Base-by-base conservation (phyloP, 1,140 invertebrate genomes). In the Chironomus tepperi region DNA sequence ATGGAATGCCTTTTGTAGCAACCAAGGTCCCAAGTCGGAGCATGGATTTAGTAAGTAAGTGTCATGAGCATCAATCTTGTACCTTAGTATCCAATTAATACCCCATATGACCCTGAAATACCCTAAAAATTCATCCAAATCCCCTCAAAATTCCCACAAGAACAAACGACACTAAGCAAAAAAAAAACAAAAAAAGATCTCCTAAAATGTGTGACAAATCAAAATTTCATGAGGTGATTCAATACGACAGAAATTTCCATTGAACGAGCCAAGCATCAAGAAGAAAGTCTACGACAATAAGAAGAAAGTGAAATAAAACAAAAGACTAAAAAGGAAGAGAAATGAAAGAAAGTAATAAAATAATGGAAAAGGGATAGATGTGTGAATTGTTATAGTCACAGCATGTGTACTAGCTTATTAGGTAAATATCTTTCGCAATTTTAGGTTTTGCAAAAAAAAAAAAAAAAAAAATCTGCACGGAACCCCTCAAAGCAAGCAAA, bases 271-370 rank as follows among this genome's bases (percentile, higher is more conserved):
- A 34, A 34, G n/a, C 24, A 34, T 1, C 5, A 34, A 34, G 24
- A 34, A 34, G 24, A 34, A 34, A 34, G 24, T 34, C n/a, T n/a
- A n/a, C n/a, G n/a, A 34, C 24, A 34, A 5, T 34, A 34, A 34
- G 24, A 34, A 34, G 24, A 34, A 34, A 34, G 24, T 34, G 2
- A 34, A 34, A 34, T 34, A 34, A 34, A 34, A 34, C 24, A 34
- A 34, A 34, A 34, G 24, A 34, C 2, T 2, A 34, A 34, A 47
- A 57, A 57, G 12, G n/a, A 57, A 57, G 47, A 12, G n/a, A 57
- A 15, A 57, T n/a, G 47, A n/a, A n/a, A 57, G 47, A 57, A 57
- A 57, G 47, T 57, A 57, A 57, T 57, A 57, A 57, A 57, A 57
- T 12, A n/a, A n/a, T n/a, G n/a, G 47, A n/a, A 57, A 57, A 57